Percentiles rank a stretch among this genome's conserved stretches.
These are phyloP conservation scores for Diadromus collaris DNA, from an alignment of 2,888 invertebrate genomes.

Conservation along the genomic window DNA sequence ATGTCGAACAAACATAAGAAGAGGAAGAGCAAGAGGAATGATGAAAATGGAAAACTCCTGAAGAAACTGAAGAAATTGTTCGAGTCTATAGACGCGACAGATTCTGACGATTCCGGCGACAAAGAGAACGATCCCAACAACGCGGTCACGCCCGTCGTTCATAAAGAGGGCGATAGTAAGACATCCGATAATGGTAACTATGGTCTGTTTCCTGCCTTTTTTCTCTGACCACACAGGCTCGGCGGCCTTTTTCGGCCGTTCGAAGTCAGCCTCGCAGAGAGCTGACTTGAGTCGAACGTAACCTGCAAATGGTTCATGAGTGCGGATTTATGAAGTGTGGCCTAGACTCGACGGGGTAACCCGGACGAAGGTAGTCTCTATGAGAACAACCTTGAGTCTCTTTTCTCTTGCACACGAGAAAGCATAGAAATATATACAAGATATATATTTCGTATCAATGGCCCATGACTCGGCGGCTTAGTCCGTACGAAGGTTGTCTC, in stretches of 20 bases:
- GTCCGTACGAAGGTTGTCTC: slow-evolving; percentile 40
- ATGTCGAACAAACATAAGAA: slow-evolving; percentile 30
- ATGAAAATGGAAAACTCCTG: slow-evolving; percentile 22
- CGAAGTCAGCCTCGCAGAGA: slow-evolving; percentile 31
- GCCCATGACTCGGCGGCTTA: slow-evolving; percentile 37
- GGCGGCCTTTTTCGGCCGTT: slow-evolving; percentile 7
- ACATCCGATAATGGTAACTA: not conserved
- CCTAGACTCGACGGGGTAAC: slow-evolving; percentile 1
- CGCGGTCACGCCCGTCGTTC: not conserved
- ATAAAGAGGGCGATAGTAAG: not conserved
- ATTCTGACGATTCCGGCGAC: slow-evolving; percentile 5
- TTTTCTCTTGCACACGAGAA: not conserved
- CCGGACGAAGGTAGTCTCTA: slow-evolving; percentile 9
- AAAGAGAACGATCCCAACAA: not conserved
- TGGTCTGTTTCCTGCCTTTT: not conserved
- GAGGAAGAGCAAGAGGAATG: slow-evolving; percentile 30
- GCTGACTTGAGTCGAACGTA: slow-evolving; percentile 34
- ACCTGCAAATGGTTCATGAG: slow-evolving; percentile 11
- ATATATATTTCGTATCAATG: slow-evolving; percentile 12
- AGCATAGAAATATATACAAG: not conserved
- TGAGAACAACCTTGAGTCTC: slow-evolving; percentile 6
- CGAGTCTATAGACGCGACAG: not conserved
- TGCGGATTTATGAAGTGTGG: not conserved
- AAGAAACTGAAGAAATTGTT: slow-evolving; percentile 36
- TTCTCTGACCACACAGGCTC: not conserved